These are phyloP conservation scores for Intellagama lesueurii DNA, from an alignment of 2,797 vertebrate species.

Conservation along the genomic window DNA sequence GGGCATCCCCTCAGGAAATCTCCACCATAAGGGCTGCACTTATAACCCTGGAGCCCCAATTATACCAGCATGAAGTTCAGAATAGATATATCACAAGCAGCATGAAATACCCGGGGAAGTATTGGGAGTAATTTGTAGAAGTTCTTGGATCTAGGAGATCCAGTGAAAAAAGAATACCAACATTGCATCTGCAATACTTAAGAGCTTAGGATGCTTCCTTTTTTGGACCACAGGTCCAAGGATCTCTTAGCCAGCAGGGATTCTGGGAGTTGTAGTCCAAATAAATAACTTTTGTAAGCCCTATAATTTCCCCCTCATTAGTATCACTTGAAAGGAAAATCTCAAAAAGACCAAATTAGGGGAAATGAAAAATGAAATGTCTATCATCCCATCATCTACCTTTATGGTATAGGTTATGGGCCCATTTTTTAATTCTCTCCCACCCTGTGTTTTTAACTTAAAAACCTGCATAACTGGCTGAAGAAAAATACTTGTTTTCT, in stretches of 20 bases:
- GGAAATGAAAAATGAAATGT: not conserved
- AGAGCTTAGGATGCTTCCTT: too few species aligned
- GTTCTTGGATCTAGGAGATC: not conserved
- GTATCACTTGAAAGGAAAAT: not conserved
- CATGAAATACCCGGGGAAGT: not conserved
- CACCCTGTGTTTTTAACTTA: too few species aligned
- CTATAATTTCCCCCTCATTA: not conserved
- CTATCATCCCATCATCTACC: not conserved
- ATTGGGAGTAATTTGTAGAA: not conserved
- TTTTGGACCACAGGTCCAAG: too few species aligned
- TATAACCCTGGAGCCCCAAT: not conserved
- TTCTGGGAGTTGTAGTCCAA: too few species aligned
- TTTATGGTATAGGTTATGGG: too few species aligned
- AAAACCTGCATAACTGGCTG: not conserved
- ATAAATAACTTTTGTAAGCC: too few species aligned
- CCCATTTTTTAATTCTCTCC: too few species aligned
- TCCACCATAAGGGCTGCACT: too few species aligned
- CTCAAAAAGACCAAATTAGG: not conserved
- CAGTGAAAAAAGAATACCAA: not conserved
- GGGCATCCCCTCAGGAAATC: too few species aligned
- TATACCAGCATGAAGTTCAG: not conserved
- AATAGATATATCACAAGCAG: not conserved
- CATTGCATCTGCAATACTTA: not conserved
- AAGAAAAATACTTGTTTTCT: too few species aligned
- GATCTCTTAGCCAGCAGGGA: too few species aligned